Evolutionary conservation across 2,888 invertebrate genomes (phyloP).

Genomic region (Eristalinus aeneus): DNA sequence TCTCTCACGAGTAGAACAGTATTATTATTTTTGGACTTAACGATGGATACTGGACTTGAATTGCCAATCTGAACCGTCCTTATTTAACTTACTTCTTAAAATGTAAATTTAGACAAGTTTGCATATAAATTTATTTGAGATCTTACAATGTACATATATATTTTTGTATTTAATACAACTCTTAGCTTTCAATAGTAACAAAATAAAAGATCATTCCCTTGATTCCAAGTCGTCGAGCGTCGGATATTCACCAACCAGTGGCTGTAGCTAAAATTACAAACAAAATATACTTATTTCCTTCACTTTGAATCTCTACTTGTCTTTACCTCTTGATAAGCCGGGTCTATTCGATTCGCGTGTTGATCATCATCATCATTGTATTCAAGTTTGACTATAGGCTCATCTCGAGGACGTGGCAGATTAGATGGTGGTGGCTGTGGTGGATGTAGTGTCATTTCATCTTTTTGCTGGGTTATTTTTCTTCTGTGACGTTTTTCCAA

Average conservation of each 20-base stretch:
- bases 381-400: neutral
- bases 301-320: neutral
- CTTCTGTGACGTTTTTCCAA: neutral
- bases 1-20: too few relatives aligned
- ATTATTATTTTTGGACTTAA: too few relatives aligned
- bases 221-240: neutral
- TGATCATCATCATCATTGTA: neutral
- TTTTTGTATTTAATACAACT: neutral
- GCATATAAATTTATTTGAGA: too few relatives aligned
- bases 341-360: neutral
- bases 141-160: too few relatives aligned
- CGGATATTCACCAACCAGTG: neutral
- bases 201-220: neutral
- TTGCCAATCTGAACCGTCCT: too few relatives aligned
- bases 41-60: too few relatives aligned
- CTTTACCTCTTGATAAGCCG: neutral
- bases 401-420: neutral
- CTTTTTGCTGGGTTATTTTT: neutral
- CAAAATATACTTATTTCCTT: too few relatives aligned
- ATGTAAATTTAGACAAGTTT: too few relatives aligned
- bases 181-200: neutral
- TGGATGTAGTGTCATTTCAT: neutral
- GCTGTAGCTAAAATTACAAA: neutral
- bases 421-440: neutral
- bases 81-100: too few relatives aligned